Conservation (phyloP, 2,888 invertebrate species). For the Tipula helvola region DNA sequence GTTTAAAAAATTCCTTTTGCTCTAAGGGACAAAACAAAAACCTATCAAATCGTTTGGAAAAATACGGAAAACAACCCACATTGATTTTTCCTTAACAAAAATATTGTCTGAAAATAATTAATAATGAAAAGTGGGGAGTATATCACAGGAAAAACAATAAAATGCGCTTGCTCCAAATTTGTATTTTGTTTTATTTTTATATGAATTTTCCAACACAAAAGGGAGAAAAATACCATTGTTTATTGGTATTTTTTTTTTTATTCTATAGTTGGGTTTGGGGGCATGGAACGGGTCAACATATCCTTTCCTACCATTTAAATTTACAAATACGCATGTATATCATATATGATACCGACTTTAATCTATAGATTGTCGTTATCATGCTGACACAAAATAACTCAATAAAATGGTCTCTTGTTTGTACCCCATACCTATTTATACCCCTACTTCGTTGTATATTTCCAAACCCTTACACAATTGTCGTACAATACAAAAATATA, state of each 20-base stretch:
- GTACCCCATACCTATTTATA: not conserved
- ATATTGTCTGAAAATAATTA: not conserved
- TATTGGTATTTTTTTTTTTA: not conserved
- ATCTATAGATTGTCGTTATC: too few relatives aligned
- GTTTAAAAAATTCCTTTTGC: not conserved
- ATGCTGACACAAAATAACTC: not conserved
- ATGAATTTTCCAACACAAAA: not conserved
- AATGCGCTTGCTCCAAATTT: not conserved
- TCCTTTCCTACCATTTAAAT: not conserved
- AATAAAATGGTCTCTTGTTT: not conserved
- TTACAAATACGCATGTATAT: too few relatives aligned
- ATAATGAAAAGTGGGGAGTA: not conserved
- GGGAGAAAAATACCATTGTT: not conserved
- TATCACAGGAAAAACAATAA: not conserved
- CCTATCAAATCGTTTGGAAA: not conserved
- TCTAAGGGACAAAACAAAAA: not conserved
- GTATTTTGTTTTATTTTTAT: not conserved
- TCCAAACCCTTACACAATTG: not conserved
- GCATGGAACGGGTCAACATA: not conserved
- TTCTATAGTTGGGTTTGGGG: not conserved
- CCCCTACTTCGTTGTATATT: not conserved
- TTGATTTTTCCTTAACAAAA: not conserved
- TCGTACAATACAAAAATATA: not conserved
- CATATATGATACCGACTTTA: too few relatives aligned
- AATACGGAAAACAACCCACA: not conserved